Evolutionary conservation across 2,797 vertebrate genomes (phyloP).

Genomic region (Sebastiscus tertius): DNA sequence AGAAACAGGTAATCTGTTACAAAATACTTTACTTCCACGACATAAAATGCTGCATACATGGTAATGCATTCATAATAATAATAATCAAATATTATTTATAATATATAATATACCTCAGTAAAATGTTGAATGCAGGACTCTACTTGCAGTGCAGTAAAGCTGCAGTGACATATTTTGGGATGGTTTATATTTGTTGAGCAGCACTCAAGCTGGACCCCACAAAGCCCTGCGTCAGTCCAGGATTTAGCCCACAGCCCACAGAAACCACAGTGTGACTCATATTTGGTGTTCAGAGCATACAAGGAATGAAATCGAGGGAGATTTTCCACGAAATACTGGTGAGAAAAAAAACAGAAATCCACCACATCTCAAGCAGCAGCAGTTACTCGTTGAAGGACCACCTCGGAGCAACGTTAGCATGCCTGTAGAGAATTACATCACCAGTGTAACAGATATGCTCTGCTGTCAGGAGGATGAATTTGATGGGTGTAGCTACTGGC

Average conservation of each 20-base stretch:
- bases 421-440: conserved; percentile 35
- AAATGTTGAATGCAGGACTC: too few relatives aligned
- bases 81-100: background rate
- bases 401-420: conserved; percentile 40
- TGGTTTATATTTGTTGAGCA: conserved; percentile 2
- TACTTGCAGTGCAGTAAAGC: background rate
- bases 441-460: conserved; percentile 31
- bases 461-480: conserved; percentile 43
- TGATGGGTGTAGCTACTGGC: conserved; percentile 53
- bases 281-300: background rate
- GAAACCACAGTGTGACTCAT: conserved; percentile 12
- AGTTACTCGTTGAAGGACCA: conserved; percentile 35
- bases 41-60: background rate
- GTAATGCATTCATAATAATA: background rate
- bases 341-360: background rate
- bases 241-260: conserved; percentile 19
- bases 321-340: conserved; percentile 13
- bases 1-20: background rate
- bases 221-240: conserved; percentile 17
- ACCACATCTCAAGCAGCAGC: conserved; percentile 14
- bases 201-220: background rate
- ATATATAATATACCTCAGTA: too few relatives aligned
- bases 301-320: conserved; percentile 8
- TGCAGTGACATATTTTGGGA: background rate
- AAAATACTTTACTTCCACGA: background rate